Evolutionary conservation across 2,113 vertebrate genomes (phyloP).

Genomic region (Malurus alboscapulatus): DNA sequence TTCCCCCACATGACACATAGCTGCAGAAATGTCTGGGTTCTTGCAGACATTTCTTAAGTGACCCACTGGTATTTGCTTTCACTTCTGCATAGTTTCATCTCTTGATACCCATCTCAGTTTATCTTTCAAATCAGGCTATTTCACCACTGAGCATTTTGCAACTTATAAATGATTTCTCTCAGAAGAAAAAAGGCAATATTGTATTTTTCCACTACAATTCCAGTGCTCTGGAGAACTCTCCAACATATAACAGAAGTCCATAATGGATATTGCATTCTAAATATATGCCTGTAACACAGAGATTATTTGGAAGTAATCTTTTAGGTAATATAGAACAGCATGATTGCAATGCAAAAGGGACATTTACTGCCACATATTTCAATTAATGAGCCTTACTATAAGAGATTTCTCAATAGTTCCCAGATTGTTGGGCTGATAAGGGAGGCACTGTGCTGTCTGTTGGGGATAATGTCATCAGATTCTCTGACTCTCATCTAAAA

Average conservation of each 20-base stretch:
- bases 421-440: neutral
- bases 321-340: neutral
- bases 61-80: neutral
- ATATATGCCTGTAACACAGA: neutral
- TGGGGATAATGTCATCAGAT: neutral
- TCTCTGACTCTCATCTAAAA: neutral
- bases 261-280: neutral
- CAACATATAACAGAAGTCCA: neutral
- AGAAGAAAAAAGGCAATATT: neutral
- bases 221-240: neutral
- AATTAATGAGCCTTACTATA: slow-evolving; percentile 26
- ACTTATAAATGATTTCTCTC: neutral
- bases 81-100: neutral
- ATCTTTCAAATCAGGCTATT: neutral
- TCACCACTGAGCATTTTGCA: neutral
- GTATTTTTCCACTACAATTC: neutral
- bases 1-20: fast-evolving
- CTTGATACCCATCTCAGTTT: neutral
- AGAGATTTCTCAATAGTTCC: neutral
- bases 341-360: neutral
- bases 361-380: slow-evolving; percentile 7
- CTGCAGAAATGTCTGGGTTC: neutral
- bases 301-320: neutral
- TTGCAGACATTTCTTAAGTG: neutral
- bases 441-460: neutral